Conservation (phyloP, 2,797 vertebrate species). For the Pitangus sulphuratus region DNA sequence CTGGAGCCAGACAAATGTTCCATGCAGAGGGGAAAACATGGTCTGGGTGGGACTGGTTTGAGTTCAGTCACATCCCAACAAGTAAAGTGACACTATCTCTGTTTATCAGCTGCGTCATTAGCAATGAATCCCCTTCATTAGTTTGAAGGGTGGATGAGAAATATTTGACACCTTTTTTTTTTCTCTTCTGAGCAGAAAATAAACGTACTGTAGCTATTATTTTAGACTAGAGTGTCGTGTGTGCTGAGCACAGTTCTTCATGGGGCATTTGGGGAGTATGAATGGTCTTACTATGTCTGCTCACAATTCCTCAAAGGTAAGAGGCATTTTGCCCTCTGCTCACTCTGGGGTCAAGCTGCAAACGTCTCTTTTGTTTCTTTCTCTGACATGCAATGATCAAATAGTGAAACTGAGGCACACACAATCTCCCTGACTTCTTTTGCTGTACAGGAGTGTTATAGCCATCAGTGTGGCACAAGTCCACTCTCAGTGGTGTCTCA, state of each 20-base stretch:
- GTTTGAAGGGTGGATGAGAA: background rate
- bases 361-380: background rate
- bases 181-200: background rate
- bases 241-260: background rate
- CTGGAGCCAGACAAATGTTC: background rate
- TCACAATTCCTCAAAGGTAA: background rate
- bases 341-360: background rate
- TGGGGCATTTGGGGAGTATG: background rate
- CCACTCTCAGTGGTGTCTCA: background rate
- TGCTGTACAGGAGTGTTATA: background rate
- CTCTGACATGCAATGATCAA: background rate
- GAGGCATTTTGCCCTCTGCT: background rate
- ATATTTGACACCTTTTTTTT: background rate
- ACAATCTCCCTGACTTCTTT: background rate
- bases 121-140: background rate
- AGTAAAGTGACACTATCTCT: background rate
- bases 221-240: background rate
- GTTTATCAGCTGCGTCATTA: background rate
- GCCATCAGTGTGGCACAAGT: background rate
- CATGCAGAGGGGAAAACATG: background rate
- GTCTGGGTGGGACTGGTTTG: background rate
- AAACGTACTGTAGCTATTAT: background rate
- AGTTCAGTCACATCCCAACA: fast-evolving
- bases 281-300: background rate
- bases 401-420: background rate